These are phyloP conservation scores for Indicator maculatus DNA, from an alignment of 2,113 vertebrate genomes.

Conservation along the genomic window DNA sequence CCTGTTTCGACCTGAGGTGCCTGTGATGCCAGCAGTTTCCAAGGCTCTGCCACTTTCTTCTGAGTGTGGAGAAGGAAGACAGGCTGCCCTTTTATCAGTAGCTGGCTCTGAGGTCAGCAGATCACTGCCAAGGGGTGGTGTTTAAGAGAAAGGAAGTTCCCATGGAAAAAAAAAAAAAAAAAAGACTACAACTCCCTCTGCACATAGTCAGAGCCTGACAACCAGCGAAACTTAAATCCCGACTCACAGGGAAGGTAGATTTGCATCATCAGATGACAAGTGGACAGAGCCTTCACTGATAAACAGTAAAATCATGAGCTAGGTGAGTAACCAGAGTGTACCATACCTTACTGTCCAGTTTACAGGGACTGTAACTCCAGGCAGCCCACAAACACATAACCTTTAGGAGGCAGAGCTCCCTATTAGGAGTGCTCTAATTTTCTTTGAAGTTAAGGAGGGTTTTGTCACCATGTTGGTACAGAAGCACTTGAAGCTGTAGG, in stretches of 20 bases:
- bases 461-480: background rate
- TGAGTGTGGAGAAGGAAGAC: slow-evolving; percentile 17
- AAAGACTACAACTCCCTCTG: slow-evolving; percentile 32
- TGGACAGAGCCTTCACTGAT: slow-evolving; percentile 43
- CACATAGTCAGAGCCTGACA: slow-evolving; percentile 51
- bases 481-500: background rate
- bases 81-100: slow-evolving; percentile 55
- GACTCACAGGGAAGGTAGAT: background rate
- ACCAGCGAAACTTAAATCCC: slow-evolving; percentile 41
- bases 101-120: slow-evolving; percentile 36
- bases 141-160: slow-evolving; percentile 58
- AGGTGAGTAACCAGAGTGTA: slow-evolving; percentile 27
- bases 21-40: background rate
- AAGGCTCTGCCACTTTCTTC: slow-evolving; percentile 4
- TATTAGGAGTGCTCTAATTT: background rate
- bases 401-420: background rate
- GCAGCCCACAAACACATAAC: background rate
- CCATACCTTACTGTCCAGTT: background rate
- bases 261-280: slow-evolving; percentile 49
- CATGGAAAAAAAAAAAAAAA: background rate
- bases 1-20: background rate
- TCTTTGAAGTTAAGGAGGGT: background rate
- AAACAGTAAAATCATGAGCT: background rate
- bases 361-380: background rate
- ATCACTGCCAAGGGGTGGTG: slow-evolving; percentile 64